Percentiles rank a stretch among this genome's conserved stretches.
These are phyloP conservation scores for Antheraea mylitta DNA, from an alignment of 1,140 invertebrate genomes.

Conservation along the genomic window DNA sequence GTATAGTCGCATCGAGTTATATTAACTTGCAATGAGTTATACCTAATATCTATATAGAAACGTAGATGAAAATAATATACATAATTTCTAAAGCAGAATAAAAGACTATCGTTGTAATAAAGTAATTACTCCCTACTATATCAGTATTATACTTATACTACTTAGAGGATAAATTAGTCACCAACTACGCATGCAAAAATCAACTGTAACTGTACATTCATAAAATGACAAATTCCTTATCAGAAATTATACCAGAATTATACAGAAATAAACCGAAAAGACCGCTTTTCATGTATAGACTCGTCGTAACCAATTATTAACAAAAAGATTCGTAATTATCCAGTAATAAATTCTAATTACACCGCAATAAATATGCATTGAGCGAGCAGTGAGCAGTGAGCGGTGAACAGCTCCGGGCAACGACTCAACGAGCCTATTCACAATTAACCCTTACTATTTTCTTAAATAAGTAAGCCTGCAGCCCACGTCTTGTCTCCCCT, in stretches of 20 bases:
- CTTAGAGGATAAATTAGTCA: too few species aligned
- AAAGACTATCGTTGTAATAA: too few species aligned
- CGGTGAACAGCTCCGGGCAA: background rate
- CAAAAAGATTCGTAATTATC: slow-evolving; percentile 6
- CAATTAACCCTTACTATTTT: slow-evolving; percentile 14
- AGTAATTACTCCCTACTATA: too few species aligned
- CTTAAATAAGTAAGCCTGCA: slow-evolving; percentile 1
- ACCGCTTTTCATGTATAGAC: background rate
- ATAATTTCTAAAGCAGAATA: too few species aligned
- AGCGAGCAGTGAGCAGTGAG: background rate
- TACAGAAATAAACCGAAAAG: too few species aligned
- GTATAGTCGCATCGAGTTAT: background rate
- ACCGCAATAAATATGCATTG: slow-evolving; percentile 5
- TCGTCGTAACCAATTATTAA: background rate
- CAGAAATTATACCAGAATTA: background rate
- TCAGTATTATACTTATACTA: too few species aligned
- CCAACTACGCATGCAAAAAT: background rate
- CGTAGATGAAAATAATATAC: too few species aligned
- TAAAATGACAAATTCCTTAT: background rate
- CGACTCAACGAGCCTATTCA: slow-evolving; percentile 7
- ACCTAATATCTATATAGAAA: too few species aligned
- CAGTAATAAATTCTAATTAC: slow-evolving; percentile 12
- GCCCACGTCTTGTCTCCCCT: slow-evolving; percentile 8
- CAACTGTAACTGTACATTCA: background rate
- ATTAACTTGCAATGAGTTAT: background rate